Evolutionary conservation across 2,797 vertebrate genomes (phyloP).

Genomic region (Myripristis jacobus): DNA sequence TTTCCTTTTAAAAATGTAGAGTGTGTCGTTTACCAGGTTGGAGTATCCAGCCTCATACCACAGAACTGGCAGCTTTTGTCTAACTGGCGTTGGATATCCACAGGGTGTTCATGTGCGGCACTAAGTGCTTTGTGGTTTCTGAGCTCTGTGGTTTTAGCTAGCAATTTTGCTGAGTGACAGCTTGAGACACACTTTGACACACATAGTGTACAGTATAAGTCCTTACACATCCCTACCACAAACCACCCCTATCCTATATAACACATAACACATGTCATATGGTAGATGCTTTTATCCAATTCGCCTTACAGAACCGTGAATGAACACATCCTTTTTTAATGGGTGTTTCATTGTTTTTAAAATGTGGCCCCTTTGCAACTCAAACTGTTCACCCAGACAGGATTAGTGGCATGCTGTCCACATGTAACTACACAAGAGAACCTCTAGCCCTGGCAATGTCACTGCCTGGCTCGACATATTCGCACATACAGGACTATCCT

Average conservation of each 20-base stretch:
- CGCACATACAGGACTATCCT: neutral
- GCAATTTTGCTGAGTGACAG: constrained; percentile 34
- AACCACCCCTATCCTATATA: neutral
- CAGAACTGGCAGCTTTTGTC: constrained; percentile 20
- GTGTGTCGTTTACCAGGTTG: neutral
- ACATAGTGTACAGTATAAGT: neutral
- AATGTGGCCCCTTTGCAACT: neutral
- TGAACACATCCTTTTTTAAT: constrained; percentile 1
- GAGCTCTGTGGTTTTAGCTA: constrained; percentile 5
- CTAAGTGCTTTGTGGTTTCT: constrained; percentile 39
- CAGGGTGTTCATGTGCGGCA: constrained; percentile 10
- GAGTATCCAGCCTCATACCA: neutral
- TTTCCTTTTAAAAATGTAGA: neutral
- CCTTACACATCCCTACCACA: constrained; percentile 14
- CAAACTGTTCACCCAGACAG: neutral
- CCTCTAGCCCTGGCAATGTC: neutral
- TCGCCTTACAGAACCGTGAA: neutral
- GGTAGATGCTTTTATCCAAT: neutral
- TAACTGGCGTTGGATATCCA: neutral
- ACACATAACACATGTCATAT: neutral
- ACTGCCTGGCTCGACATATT: neutral
- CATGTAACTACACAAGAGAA: neutral
- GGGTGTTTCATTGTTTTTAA: neutral
- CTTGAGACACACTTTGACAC: constrained; percentile 8
- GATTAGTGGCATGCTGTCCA: too few species aligned